phyloP scores from a whole-genome alignment of 1,140 invertebrate species.

The Portunus trituberculatus region DNA sequence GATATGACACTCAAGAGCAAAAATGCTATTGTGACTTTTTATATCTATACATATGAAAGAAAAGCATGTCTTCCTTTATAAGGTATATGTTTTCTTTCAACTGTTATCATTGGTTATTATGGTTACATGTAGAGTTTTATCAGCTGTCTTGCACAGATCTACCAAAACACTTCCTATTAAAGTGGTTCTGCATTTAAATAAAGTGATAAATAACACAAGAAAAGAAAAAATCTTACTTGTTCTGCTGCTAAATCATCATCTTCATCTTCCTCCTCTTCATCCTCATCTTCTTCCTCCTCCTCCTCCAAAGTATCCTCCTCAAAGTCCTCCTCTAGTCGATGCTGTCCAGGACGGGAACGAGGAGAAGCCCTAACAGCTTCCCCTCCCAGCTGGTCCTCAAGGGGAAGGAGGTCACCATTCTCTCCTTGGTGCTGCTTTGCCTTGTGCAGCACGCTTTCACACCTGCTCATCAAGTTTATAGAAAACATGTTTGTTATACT shows the following conservation, averaged over 20 bases:
- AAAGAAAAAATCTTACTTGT: conserved; percentile 43
- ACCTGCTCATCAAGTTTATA: not conserved
- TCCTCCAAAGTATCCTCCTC: conserved; percentile 64
- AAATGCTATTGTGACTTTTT: too few species aligned
- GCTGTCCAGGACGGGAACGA: not conserved
- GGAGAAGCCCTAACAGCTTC: not conserved
- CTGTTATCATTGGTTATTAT: too few species aligned
- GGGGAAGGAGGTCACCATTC: conserved; percentile 38
- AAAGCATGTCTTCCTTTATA: too few species aligned
- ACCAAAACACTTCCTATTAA: too few species aligned
- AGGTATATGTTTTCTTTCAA: too few species aligned
- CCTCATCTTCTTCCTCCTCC: conserved; percentile 58
- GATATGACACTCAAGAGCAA: too few species aligned
- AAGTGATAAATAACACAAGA: not conserved
- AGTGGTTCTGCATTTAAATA: too few species aligned
- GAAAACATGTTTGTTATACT: not conserved
- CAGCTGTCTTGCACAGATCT: too few species aligned
- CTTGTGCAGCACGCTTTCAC: conserved; percentile 9
- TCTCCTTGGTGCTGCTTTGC: not conserved
- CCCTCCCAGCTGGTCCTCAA: conserved; percentile 44
- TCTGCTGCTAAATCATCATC: conserved; percentile 65
- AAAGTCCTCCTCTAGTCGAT: conserved; percentile 58
- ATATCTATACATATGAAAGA: too few species aligned
- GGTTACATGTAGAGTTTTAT: too few species aligned
- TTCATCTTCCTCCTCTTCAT: conserved; percentile 68